A percentile compares a stretch with the other conserved stretches of the same genome.
These are phyloP conservation scores for Laterallus jamaicensis DNA, from an alignment of 2,113 vertebrate species.

Conservation along the genomic window DNA sequence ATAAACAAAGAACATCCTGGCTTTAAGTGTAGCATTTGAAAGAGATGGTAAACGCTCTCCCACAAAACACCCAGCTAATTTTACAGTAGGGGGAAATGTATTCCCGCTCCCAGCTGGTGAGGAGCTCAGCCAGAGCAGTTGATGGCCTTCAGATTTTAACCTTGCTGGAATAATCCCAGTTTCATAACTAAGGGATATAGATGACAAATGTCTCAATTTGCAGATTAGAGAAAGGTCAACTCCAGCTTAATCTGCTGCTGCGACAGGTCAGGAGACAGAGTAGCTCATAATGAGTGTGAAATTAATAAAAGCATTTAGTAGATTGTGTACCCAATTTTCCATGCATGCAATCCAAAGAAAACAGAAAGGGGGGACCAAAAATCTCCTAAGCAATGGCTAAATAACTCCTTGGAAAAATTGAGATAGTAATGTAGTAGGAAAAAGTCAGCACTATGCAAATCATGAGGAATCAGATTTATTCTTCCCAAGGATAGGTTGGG, in stretches of 20 bases:
- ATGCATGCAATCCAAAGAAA: neutral
- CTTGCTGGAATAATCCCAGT: slow-evolving; percentile 22
- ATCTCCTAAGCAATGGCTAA: neutral
- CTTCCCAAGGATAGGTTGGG: neutral
- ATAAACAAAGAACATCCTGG: neutral
- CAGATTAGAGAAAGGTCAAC: slow-evolving; percentile 23
- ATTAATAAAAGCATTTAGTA: neutral
- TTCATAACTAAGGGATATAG: slow-evolving; percentile 39
- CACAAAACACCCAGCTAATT: neutral
- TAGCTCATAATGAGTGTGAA: neutral
- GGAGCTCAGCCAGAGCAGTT: neutral
- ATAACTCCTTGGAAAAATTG: neutral
- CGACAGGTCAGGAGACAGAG: neutral
- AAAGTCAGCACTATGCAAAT: neutral
- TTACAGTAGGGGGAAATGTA: neutral
- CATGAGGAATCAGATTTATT: neutral
- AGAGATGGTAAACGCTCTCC: neutral
- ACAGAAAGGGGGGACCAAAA: neutral
- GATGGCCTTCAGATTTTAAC: slow-evolving; percentile 25
- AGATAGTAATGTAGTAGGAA: neutral
- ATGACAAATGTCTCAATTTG: slow-evolving; percentile 31
- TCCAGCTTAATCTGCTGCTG: neutral
- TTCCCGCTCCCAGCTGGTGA: neutral
- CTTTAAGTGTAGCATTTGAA: neutral
- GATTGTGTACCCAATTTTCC: neutral